These are phyloP conservation scores for Callaeas wilsoni DNA, from an alignment of 2,113 vertebrate species.

Conservation along the genomic window DNA sequence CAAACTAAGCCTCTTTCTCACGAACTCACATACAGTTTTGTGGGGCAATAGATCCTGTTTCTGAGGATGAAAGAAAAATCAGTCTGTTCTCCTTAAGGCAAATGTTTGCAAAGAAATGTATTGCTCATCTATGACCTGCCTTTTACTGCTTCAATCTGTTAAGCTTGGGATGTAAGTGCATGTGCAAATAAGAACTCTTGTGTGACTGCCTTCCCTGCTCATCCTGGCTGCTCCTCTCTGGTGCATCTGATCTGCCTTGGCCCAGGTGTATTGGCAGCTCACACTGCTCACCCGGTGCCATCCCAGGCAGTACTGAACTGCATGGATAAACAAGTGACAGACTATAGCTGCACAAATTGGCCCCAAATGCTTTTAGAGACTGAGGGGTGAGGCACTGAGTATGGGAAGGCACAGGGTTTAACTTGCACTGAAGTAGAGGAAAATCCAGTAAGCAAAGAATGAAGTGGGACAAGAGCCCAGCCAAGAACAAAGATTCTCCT, in stretches of 20 bases:
- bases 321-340: not conserved
- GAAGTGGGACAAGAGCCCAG: not conserved
- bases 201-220: not conserved
- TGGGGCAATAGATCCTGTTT: not conserved
- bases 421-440: not conserved
- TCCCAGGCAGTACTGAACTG: not conserved
- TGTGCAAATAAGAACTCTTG: not conserved
- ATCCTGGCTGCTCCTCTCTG: not conserved
- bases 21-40: not conserved
- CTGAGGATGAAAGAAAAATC: not conserved
- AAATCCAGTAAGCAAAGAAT: not conserved
- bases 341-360: accelerated
- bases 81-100: not conserved
- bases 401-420: not conserved
- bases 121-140: not conserved
- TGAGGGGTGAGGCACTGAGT: no score
- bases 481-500: not conserved
- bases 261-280: accelerated
- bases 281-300: accelerated
- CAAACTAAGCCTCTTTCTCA: not conserved
- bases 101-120: not conserved
- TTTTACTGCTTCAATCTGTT: not conserved
- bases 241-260: accelerated
- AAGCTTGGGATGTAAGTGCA: not conserved
- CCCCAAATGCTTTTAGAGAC: not conserved